These are phyloP conservation scores for Cremastobaeus sp. DNA, from an alignment of 2,888 invertebrate species.

Conservation along the genomic window DNA sequence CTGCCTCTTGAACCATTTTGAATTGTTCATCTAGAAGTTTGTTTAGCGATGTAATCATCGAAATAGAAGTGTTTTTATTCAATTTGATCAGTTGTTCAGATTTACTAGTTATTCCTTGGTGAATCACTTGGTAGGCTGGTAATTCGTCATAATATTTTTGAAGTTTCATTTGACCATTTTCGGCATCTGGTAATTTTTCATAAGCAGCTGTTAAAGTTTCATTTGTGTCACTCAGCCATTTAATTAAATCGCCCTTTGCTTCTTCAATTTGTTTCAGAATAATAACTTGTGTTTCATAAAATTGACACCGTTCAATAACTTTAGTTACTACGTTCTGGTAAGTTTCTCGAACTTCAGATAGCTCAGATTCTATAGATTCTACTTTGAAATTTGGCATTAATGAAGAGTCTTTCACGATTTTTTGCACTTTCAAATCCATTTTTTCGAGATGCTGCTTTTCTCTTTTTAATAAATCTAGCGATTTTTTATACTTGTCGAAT, in stretches of 20 bases:
- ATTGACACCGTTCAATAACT: slow-evolving; percentile 86
- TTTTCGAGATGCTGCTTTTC: slow-evolving; percentile 87
- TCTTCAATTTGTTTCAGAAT: slow-evolving; percentile 96
- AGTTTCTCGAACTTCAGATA: slow-evolving; percentile 82
- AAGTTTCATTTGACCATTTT: slow-evolving; percentile 87
- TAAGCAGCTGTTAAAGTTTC: slow-evolving; percentile 87
- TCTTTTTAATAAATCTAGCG: slow-evolving; percentile 86
- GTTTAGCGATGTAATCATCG: slow-evolving; percentile 84
- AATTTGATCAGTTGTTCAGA: slow-evolving; percentile 88
- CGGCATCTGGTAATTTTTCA: slow-evolving; percentile 88
- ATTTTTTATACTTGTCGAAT: slow-evolving; percentile 87
- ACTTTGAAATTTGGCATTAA: slow-evolving; percentile 84
- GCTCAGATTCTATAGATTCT: slow-evolving; percentile 80
- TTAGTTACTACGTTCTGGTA: slow-evolving; percentile 87
- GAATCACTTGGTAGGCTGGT: slow-evolving; percentile 86
- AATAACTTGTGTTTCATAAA: slow-evolving; percentile 91
- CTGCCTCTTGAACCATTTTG: slow-evolving; percentile 84
- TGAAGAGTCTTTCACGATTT: slow-evolving; percentile 85
- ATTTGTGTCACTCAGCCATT: slow-evolving; percentile 91
- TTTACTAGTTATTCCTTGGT: slow-evolving; percentile 88
- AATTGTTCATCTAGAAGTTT: slow-evolving; percentile 87
- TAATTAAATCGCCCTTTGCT: slow-evolving; percentile 88
- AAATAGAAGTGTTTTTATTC: slow-evolving; percentile 85
- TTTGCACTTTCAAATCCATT: slow-evolving; percentile 87
- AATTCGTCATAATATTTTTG: slow-evolving; percentile 92